Conservation (phyloP, 1,140 invertebrate species). For the Musca domestica region DNA sequence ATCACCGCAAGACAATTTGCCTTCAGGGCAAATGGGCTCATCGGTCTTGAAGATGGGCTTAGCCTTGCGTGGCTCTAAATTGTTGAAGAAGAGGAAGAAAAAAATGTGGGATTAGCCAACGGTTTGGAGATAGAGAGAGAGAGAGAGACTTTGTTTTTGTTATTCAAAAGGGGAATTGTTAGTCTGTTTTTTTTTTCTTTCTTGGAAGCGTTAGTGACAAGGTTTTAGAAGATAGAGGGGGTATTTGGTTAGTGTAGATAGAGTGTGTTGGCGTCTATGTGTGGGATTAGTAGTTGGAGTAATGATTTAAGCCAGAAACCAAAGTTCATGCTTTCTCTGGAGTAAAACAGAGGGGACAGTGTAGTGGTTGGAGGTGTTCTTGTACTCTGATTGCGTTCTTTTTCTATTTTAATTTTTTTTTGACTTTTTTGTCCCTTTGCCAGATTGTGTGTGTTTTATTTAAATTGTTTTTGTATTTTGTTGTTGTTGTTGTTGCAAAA, state of each 20-base stretch:
- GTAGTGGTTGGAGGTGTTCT: neutral
- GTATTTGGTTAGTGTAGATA: slow-evolving; percentile 6
- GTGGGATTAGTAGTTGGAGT: neutral
- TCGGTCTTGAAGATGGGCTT: slow-evolving; percentile 86
- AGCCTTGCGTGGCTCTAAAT: slow-evolving; percentile 80
- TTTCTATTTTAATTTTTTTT: slow-evolving; percentile 20
- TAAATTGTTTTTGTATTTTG: slow-evolving; percentile 23
- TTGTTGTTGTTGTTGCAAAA: slow-evolving; percentile 21
- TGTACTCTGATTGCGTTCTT: neutral
- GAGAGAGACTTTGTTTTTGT: neutral
- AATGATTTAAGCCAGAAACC: neutral
- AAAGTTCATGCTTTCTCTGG: neutral
- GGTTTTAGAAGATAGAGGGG: neutral
- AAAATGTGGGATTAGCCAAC: neutral
- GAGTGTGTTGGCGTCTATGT: neutral
- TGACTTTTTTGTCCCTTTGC: slow-evolving; percentile 24
- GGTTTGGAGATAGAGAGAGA: neutral
- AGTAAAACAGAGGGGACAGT: neutral
- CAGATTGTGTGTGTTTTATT: slow-evolving; percentile 19
- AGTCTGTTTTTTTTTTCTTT: too few species aligned
- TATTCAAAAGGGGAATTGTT: neutral
- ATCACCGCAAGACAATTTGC: slow-evolving; percentile 84
- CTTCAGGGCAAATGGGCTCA: slow-evolving; percentile 84
- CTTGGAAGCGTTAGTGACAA: neutral
- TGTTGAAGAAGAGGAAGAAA: neutral